Base-by-base conservation (phyloP, 1,140 invertebrate species). In the Bombus breviceps region DNA sequence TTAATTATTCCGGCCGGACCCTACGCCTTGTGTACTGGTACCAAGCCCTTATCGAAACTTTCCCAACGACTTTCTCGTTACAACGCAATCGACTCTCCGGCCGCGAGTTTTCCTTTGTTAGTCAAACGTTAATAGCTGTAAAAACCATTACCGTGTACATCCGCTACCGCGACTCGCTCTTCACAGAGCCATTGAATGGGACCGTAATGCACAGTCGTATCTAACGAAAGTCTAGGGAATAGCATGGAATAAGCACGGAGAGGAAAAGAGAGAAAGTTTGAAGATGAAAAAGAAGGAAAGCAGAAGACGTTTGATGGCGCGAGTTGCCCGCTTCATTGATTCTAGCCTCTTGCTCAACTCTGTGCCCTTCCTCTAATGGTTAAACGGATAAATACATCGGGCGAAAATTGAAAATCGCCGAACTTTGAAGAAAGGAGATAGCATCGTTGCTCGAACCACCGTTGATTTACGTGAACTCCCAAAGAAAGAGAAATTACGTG, bases 351-450 rank as follows among this genome's bases (percentile, higher is more conserved):
- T 71, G 53, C n/a, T 28, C 59, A 86, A 86, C 82, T 79, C 86
- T 76, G 81, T 84, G 37, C 69, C 69, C 37, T 3, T 66, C 3
- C 64, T 22, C 75, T 18, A 64, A 83, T 64, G 57, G 64, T 87
- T 85, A 85, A 86, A 37, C 69, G 72, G 68, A 88, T 81, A 89
- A 86, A 88, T 86, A 83, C 75, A 72, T 88, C 59, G 72, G 69
- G 8, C 28, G 73, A 88, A 90, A 91, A 91, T 86, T 88, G 86
- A 86, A 90, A 89, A 91, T 90, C 43, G 71, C 66, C n/a, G 25
- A 77, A 79, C 59, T 79, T 59, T 18, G 28, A 57, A 66, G 34
- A n/a, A 79, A 28, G 53, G 5, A 39, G 59, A 22, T 22, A 8
- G 47, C 18, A 18, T 53, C 47, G 47, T 53, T 53, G 18, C 5